Evolutionary conservation across 1,140 invertebrate genomes (phyloP).

Genomic region (Macrobrachium nipponense): DNA sequence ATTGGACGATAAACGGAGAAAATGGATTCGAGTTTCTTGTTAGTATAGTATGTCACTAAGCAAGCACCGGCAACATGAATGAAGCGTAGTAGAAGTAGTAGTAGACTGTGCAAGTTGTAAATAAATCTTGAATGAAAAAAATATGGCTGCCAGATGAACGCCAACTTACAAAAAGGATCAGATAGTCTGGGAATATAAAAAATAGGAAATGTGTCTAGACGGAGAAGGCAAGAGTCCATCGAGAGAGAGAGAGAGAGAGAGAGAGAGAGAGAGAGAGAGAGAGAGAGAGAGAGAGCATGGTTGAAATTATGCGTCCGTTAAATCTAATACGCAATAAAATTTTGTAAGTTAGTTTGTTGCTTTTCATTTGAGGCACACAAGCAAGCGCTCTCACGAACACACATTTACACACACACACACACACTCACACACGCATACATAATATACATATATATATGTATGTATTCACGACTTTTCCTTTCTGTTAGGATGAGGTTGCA

Average conservation of each 20-base stretch:
- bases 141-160: background rate
- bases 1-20: too few species aligned
- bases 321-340: too few species aligned
- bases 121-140: too few species aligned
- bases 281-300: background rate
- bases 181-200: background rate
- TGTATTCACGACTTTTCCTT: too few species aligned
- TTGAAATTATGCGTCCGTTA: background rate
- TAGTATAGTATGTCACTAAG: too few species aligned
- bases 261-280: background rate
- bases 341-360: too few species aligned
- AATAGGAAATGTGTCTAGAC: background rate
- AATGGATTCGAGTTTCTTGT: too few species aligned
- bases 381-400: conserved; percentile 12
- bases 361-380: background rate
- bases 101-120: too few species aligned
- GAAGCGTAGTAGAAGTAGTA: too few species aligned
- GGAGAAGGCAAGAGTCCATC: background rate
- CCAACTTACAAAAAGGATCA: background rate
- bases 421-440: background rate
- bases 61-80: too few species aligned
- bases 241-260: background rate
- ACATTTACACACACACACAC: background rate
- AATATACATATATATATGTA: background rate
- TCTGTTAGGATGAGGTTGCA: too few species aligned